Evolutionary conservation across 2,113 vertebrate species (phyloP).

Genomic region (Gavia stellata): DNA sequence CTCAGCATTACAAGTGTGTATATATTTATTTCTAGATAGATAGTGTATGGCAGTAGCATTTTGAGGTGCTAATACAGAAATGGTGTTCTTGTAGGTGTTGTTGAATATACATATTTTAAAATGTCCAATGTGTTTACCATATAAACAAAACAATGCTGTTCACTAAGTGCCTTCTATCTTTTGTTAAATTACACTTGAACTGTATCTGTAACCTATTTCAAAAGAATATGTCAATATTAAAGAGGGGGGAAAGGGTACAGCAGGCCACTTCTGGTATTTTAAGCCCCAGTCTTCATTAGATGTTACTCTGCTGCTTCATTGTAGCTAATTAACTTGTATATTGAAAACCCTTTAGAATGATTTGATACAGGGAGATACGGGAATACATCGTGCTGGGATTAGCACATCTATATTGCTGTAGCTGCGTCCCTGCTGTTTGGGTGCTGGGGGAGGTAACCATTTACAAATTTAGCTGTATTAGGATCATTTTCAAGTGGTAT

Average conservation of each 20-base stretch:
- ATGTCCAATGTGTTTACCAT: background rate
- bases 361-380: slow-evolving; percentile 42
- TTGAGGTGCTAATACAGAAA: background rate
- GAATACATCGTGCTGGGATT: slow-evolving; percentile 51
- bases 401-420: slow-evolving; percentile 22
- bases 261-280: slow-evolving; percentile 1
- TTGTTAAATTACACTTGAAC: background rate
- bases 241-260: background rate
- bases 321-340: slow-evolving; percentile 65
- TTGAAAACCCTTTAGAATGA: slow-evolving; percentile 53
- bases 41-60: background rate
- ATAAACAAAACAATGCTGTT: background rate
- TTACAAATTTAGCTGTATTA: slow-evolving; percentile 12
- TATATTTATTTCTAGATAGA: background rate
- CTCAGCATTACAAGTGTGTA: background rate
- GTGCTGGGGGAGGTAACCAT: slow-evolving; percentile 13
- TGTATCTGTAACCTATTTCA: background rate
- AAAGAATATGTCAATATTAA: background rate
- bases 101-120: background rate
- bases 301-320: background rate
- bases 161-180: background rate
- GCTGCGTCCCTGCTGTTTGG: background rate
- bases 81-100: background rate
- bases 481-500: background rate
- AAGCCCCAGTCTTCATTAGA: slow-evolving; percentile 7